Base-by-base conservation (phyloP, 2,797 vertebrate genomes). In the Pseudochromis fuscus region DNA sequence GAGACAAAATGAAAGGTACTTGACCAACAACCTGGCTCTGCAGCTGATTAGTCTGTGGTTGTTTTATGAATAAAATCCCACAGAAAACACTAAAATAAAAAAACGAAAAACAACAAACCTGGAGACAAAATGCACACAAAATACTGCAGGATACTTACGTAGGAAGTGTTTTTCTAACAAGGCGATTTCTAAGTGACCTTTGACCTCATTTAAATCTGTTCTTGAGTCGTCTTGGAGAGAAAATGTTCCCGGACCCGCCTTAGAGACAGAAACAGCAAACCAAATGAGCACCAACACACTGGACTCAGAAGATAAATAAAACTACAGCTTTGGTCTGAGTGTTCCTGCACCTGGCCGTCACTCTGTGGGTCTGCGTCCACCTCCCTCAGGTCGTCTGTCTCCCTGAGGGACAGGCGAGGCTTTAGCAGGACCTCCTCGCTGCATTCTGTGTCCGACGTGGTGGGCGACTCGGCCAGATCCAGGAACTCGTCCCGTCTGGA, bases 151-250 rank as follows among this genome's bases (percentile, higher is more conserved):
- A 35, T 88, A 98, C 98, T 98, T 91, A 99, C 98, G 96, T 56
- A 99, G 82, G 82, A 98, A 99, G 91, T 99, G 97, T 81, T 99
- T 99, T 87, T 99, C 98, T 88, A 99, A 80, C 90, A 99, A 93
- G 83, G 98, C 96, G 15, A 99, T 96, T 93, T 99, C 98, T 77
- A 99, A 93, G 85, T 98, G 97, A 78, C 96, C 97, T 94, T 99
- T 98, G 89, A 99, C 94, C 87, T 99, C 98, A 9, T 95, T 98
- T 69, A 99, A 91, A 58, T 99, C 97, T 0, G 95, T 95, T 85
- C 96, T 94, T 64, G 87, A 90, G 52, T 96, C 97, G 69, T 99
- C 97, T 81, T 94, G 95, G 58, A 96, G 88, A 71, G 96, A 78
- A 79, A 95, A 89, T 46, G 92, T 90, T 86, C 94, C 96, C 52